Evolutionary conservation across 2,113 vertebrate species (phyloP).

Genomic region (Gallinago undulata): DNA sequence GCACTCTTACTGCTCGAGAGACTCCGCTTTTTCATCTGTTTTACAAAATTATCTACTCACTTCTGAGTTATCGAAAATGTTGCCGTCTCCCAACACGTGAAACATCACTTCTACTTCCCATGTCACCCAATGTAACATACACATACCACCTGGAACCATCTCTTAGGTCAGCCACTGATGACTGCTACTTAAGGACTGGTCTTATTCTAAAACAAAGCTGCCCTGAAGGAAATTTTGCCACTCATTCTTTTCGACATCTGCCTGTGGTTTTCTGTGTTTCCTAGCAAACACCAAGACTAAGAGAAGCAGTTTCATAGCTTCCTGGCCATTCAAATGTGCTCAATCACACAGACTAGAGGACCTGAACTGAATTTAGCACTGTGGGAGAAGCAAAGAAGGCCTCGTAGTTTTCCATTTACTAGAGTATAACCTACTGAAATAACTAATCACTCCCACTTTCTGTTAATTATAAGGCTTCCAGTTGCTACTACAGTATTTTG

Average conservation of each 20-base stretch:
- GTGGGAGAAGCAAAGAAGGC: not conserved
- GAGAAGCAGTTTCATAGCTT: not conserved
- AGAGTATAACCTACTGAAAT: not conserved
- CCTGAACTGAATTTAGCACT: not conserved
- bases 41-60: not conserved
- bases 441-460: not conserved
- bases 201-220: not conserved
- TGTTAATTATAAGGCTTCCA: constrained; percentile 34
- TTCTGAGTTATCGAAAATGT: not conserved
- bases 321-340: not conserved
- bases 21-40: not conserved
- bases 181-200: not conserved
- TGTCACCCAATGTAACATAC: not conserved
- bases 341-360: not conserved
- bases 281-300: not conserved
- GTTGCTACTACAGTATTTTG: constrained; percentile 25
- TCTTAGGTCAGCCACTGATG: not conserved
- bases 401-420: not conserved
- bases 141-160: not conserved
- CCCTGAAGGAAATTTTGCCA: not conserved
- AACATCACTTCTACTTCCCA: not conserved
- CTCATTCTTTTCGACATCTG: not conserved
- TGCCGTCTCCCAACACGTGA: not conserved
- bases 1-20: not conserved
- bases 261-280: not conserved